These are phyloP conservation scores for Neoascia interrupta DNA, from an alignment of 2,888 invertebrate species.

Conservation along the genomic window DNA sequence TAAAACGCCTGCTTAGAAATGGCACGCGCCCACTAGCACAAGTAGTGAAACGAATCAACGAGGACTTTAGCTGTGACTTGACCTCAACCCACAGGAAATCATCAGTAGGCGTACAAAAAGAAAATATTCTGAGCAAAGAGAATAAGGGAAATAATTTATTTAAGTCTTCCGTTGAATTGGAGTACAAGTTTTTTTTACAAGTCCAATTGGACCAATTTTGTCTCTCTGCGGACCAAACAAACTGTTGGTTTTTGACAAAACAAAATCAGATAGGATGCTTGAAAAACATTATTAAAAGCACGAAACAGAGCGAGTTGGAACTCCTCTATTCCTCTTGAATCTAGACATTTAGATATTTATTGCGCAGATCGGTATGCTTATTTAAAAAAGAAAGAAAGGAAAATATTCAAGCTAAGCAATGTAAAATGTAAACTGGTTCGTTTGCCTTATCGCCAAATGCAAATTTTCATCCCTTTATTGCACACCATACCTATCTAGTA, in stretches of 20 bases:
- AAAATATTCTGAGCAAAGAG: not conserved
- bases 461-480: no score
- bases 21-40: not conserved
- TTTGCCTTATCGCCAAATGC: no score
- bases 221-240: not conserved
- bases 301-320: not conserved
- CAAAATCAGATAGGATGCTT: not conserved
- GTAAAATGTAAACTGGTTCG: no score
- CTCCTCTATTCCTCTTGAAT: not conserved
- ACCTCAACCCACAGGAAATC: not conserved
- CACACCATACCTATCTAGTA: no score
- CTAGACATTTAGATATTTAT: not conserved
- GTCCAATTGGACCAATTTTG: not conserved
- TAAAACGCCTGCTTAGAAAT: not conserved
- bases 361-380: not conserved
- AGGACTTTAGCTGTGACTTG: not conserved
- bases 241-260: not conserved
- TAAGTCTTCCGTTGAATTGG: not conserved
- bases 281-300: not conserved
- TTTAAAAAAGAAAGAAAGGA: not conserved
- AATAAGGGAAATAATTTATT: not conserved
- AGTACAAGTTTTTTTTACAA: not conserved
- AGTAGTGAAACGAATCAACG: conserved; percentile 2
- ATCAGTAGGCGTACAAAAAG: not conserved
- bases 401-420: no score